Base-by-base conservation (phyloP, 1,140 invertebrate genomes). In the Drosophila busckii region DNA sequence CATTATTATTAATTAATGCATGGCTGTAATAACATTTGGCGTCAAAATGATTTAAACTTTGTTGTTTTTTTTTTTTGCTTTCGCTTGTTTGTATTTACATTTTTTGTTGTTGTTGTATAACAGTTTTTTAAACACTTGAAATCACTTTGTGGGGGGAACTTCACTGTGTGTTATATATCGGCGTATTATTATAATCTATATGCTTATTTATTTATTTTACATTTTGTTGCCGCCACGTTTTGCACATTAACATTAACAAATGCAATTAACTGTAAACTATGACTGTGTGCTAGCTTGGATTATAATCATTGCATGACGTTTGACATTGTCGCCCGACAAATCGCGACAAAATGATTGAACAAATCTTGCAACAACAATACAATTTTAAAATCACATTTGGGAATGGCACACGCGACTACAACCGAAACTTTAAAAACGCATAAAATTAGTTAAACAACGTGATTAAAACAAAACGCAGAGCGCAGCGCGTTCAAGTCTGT, bases 151-250 rank as follows among this genome's bases (percentile, higher is more conserved):
- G n/a, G n/a, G n/a, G 41, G 31, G 28, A 62, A 63, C 58, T 69
- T 63, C 65, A 69, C 65, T 70, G 31, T 40, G 29, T 52, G 12
- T 41, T 12, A 44, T 53, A 41, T 40, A 31, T 8, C 40, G 40
- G 49, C 64, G n/a, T n/a, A n/a, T n/a, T n/a, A n/a, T n/a, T n/a
- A n/a, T n/a, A n/a, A n/a, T n/a, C n/a, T n/a, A n/a, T n/a, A n/a
- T n/a, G n/a, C n/a, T n/a, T n/a, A n/a, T n/a, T n/a, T n/a, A n/a
- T 55, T 59, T 59, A 54, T 52, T 67, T 73, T 68, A 76, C 70
- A 78, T 78, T 80, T 78, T 82, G 75, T 80, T 63, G 73, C 68
- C 68, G 75, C 50, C 73, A 80, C 73, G 75, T 82, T 82, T 68
- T 34, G 58, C 53, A 38, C 75, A 63, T 78, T 55, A 73, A 80